Percentiles rank a stretch among this genome's conserved stretches.
phyloP scores from a whole-genome alignment of 2,113 vertebrate genomes.

The Strix aluco region DNA sequence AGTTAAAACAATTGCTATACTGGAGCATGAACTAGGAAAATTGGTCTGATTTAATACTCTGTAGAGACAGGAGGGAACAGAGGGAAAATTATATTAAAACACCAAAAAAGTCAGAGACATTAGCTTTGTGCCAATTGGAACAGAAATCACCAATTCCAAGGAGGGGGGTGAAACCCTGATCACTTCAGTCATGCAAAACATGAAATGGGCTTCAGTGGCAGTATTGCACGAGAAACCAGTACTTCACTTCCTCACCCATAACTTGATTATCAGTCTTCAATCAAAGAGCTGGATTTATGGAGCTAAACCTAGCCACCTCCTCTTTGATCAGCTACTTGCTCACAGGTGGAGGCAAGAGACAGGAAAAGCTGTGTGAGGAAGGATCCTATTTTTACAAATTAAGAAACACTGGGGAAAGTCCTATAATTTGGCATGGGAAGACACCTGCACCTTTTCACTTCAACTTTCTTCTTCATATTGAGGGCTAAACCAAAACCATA shows the following conservation, averaged over 20 bases:
- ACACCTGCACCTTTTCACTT: neutral
- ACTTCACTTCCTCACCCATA: neutral
- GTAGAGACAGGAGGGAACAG: neutral
- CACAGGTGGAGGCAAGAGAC: neutral
- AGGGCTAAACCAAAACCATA: neutral
- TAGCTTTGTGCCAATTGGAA: neutral
- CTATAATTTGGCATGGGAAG: neutral
- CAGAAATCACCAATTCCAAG: neutral
- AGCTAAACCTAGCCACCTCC: neutral
- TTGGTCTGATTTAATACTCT: neutral
- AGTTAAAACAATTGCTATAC: neutral
- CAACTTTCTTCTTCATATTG: neutral
- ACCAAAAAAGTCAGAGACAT: neutral
- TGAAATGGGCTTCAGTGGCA: neutral
- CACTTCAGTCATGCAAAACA: neutral
- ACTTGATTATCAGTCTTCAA: neutral
- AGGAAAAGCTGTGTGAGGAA: neutral
- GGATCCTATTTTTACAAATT: neutral
- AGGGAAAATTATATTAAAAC: neutral
- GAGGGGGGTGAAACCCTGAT: neutral
- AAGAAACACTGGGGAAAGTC: neutral
- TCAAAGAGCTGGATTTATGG: neutral
- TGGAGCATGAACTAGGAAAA: neutral
- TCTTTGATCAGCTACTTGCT: neutral
- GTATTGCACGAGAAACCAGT: neutral